Evolutionary conservation across 2,888 invertebrate genomes (phyloP), one percentile per base, ranked within the genome.

Genomic region (Agapetus fuscipes): DNA sequence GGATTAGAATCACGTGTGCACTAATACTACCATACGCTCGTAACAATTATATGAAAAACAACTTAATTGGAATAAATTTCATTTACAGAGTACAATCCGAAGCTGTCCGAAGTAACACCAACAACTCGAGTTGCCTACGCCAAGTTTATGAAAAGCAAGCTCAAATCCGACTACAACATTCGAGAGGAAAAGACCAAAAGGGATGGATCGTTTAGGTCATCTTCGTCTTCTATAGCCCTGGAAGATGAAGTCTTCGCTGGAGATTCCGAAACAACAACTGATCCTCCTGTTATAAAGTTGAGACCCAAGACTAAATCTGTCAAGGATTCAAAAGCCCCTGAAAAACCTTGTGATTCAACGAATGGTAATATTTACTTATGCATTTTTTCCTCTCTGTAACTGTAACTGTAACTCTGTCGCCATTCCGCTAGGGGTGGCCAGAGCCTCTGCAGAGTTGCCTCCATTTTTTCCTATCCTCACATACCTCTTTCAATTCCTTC

Each of bases 81-180:
- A 3, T 29, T 48, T 58, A n/a, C 54, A 78, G 83, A 84, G 59
- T 88, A 79, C 60, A 89, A 89, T 65, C 88, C 88, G 0, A 82
- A 80, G 50, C 63, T 89, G 20, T 75, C 78, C 2, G 75, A 74
- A 1, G 80, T 87, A 2, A 78, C 86, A 1, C 82, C 83, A 1
- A 79, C 80, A 1, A 84, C 88, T 0, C 71, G 88, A 51, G 78
- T 88, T 11, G 89, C 89, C 0, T 89, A 89, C 52, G 87, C 86
- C 36, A 89, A 88, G 61, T 90, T 89, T 57, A 89, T 89, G 79
- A 76, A 78, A 45, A 78, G 73, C 55, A 80, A 83, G 60, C 71
- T 81, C 48, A 74, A 74, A 36, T 67, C 73, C 0, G 78, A 77
- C 50, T 71, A 68, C 48, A 59, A 50, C 6, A 50, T 50, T 14